Percentiles rank a stretch among this genome's conserved stretches.
Conservation (phyloP, 2,113 vertebrate species). For the Micronycteris hirsuta region DNA sequence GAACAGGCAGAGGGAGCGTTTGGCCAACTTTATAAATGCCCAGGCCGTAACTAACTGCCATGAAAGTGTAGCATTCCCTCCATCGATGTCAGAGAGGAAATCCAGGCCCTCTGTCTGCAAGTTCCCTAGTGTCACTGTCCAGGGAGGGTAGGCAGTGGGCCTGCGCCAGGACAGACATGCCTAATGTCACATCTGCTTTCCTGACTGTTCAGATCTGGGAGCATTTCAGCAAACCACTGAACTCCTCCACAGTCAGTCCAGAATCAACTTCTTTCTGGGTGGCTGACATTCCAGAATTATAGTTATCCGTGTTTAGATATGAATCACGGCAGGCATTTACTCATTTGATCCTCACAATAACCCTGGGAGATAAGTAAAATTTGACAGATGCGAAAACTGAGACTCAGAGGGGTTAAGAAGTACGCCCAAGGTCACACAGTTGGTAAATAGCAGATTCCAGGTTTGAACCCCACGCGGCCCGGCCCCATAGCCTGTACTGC, state of each 20-base stretch:
- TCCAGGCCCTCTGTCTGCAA: not conserved
- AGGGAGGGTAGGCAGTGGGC: not conserved
- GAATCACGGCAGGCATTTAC: not conserved
- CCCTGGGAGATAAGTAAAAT: not conserved
- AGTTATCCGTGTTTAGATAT: not conserved
- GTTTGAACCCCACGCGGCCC: not conserved
- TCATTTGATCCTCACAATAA: not conserved
- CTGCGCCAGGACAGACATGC: not conserved
- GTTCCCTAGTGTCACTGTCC: not conserved
- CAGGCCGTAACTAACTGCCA: not conserved
- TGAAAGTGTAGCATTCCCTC: not conserved
- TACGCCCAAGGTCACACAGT: not conserved
- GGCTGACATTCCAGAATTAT: not conserved
- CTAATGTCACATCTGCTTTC: not conserved
- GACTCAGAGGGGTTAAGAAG: not conserved
- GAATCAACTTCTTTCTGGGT: not conserved
- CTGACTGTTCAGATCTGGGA: not conserved
- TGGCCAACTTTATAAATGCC: not conserved
- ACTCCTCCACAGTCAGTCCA: not conserved
- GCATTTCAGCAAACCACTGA: not conserved
- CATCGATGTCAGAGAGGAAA: not conserved
- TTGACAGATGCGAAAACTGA: not conserved
- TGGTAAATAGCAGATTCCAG: not conserved
- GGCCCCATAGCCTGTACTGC: not conserved
- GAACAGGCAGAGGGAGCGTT: not conserved